Conservation (phyloP, 2,888 invertebrate genomes). For the Ectemnius cavifrons region DNA sequence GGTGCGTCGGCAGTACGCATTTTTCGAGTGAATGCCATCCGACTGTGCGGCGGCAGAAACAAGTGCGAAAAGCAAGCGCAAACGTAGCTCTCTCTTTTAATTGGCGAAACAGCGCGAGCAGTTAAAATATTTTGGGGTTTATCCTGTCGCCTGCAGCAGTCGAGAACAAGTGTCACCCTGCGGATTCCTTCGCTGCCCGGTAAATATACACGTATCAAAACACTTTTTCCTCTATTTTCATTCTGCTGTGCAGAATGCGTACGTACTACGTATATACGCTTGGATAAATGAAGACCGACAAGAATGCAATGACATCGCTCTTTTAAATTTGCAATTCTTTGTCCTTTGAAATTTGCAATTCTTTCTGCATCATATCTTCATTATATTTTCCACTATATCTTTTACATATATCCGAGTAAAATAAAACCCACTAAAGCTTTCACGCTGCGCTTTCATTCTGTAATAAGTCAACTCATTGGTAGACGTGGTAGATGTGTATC, state of each 20-base stretch:
- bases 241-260: background rate
- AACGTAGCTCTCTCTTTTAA: background rate
- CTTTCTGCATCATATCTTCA: too few relatives aligned
- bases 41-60: background rate
- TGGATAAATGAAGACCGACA: background rate
- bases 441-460: too few relatives aligned
- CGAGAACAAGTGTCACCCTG: background rate
- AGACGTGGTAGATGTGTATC: too few relatives aligned
- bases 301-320: background rate
- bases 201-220: conserved; percentile 2
- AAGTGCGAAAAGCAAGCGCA: background rate
- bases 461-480: too few relatives aligned
- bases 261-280: background rate
- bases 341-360: too few relatives aligned
- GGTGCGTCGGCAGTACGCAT: background rate
- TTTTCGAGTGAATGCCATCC: background rate
- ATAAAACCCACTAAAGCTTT: too few relatives aligned
- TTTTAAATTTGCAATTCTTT: background rate
- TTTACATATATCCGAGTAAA: too few relatives aligned
- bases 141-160: background rate
- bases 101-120: background rate
- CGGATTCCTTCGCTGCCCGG: background rate
- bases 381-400: too few relatives aligned
- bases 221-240: background rate
- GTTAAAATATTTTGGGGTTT: conserved; percentile 1